Conservation (phyloP, 2,113 vertebrate species). For the Melierax canorus region DNA sequence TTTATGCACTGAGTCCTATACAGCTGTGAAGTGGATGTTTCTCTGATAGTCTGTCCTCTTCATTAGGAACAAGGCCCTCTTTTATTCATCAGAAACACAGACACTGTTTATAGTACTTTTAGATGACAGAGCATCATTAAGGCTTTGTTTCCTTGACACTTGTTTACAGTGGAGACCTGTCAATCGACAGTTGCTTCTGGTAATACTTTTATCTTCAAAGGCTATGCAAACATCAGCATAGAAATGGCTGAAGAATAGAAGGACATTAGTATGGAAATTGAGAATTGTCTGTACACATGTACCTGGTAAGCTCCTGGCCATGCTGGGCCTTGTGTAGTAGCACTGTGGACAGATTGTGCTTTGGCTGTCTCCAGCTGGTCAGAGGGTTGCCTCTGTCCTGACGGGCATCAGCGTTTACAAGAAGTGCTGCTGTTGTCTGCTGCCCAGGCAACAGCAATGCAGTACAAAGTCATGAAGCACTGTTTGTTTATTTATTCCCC, state of each 20-base stretch:
- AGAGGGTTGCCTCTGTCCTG: not conserved
- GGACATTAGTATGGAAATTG: not conserved
- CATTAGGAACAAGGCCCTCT: slow-evolving; percentile 21
- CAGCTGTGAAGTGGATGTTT: not conserved
- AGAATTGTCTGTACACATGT: not conserved
- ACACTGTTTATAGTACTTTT: slow-evolving; percentile 9
- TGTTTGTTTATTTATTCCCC: not conserved
- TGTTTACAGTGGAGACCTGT: not conserved
- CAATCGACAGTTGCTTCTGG: not conserved
- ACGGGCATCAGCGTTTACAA: not conserved
- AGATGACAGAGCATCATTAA: not conserved
- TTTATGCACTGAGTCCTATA: not conserved
- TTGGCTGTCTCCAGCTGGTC: not conserved
- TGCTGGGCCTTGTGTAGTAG: not conserved
- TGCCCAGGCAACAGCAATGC: not conserved
- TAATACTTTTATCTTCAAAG: not conserved
- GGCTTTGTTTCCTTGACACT: slow-evolving; percentile 9
- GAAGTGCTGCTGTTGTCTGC: not conserved
- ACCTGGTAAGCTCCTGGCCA: not conserved
- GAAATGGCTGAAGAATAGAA: not conserved
- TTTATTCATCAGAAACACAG: not conserved
- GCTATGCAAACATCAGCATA: not conserved
- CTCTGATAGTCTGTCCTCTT: not conserved
- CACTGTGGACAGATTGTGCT: not conserved
- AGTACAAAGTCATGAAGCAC: not conserved